Evolutionary conservation across 2,888 invertebrate species (phyloP).

Genomic region (Chaitophorus viminalis): DNA sequence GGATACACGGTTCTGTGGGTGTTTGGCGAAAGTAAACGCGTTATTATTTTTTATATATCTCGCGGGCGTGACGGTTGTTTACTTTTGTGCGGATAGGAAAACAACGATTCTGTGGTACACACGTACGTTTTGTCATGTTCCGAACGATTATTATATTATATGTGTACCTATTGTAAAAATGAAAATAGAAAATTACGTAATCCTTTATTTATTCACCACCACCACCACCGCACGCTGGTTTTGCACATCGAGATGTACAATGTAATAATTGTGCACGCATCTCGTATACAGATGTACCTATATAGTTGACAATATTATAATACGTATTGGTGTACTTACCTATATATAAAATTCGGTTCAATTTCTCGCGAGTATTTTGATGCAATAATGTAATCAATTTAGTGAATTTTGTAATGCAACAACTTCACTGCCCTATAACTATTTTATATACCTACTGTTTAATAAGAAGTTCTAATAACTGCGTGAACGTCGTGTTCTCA

Average conservation of each 20-base stretch:
- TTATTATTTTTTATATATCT: neutral
- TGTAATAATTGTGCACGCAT: neutral
- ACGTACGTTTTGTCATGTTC: conserved; percentile 37
- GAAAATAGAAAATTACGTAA: conserved; percentile 44
- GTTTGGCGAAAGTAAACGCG: conserved; percentile 44
- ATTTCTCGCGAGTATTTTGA: neutral
- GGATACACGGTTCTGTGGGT: neutral
- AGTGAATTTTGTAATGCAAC: too few relatives aligned
- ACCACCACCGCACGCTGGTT: neutral
- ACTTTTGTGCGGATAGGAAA: conserved; percentile 6
- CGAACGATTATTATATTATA: conserved; percentile 29
- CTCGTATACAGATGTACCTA: too few relatives aligned
- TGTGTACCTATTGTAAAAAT: conserved; percentile 29
- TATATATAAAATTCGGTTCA: neutral
- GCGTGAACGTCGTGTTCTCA: neutral
- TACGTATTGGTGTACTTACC: too few relatives aligned
- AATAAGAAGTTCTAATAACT: neutral
- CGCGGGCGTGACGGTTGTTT: conserved; percentile 18
- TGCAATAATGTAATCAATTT: too few relatives aligned
- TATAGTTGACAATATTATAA: too few relatives aligned
- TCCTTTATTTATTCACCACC: neutral
- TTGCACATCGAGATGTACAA: neutral
- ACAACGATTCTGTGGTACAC: neutral
- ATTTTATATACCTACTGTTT: neutral
- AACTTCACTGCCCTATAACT: too few relatives aligned